Evolutionary conservation across 2,888 invertebrate species (phyloP).

Genomic region (Glyphotaelius pellucidus): DNA sequence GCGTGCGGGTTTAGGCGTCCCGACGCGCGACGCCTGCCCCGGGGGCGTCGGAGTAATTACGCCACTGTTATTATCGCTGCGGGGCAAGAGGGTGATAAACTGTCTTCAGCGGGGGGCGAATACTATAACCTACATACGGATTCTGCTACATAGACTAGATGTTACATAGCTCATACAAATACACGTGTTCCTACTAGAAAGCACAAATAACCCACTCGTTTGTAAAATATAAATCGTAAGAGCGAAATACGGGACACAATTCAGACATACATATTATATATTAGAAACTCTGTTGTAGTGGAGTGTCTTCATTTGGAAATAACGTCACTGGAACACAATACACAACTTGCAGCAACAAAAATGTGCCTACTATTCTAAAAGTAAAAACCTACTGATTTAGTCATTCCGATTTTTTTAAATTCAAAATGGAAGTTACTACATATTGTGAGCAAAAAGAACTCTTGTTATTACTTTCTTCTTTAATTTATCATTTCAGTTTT

Average conservation of each 20-base stretch:
- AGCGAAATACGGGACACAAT: neutral
- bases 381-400: too few species aligned
- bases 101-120: conserved; percentile 60
- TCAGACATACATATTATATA: neutral
- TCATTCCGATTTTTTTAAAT: too few species aligned
- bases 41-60: conserved; percentile 63
- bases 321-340: neutral
- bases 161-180: neutral
- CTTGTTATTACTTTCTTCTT: too few species aligned
- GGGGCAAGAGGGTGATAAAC: conserved; percentile 64
- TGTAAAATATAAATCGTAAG: neutral
- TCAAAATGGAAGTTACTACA: too few species aligned
- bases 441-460: too few species aligned
- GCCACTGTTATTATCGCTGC: conserved; percentile 63
- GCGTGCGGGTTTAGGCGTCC: conserved; percentile 39
- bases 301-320: neutral
- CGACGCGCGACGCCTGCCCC: conserved; percentile 46
- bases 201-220: conserved; percentile 5
- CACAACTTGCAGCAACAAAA: neutral
- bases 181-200: neutral
- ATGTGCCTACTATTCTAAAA: too few species aligned
- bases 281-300: too few species aligned
- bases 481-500: neutral
- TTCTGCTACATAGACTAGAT: neutral
- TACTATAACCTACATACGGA: neutral